phyloP scores from a whole-genome alignment of 2,888 invertebrate species.

The Prosopocoilus inquinatus region DNA sequence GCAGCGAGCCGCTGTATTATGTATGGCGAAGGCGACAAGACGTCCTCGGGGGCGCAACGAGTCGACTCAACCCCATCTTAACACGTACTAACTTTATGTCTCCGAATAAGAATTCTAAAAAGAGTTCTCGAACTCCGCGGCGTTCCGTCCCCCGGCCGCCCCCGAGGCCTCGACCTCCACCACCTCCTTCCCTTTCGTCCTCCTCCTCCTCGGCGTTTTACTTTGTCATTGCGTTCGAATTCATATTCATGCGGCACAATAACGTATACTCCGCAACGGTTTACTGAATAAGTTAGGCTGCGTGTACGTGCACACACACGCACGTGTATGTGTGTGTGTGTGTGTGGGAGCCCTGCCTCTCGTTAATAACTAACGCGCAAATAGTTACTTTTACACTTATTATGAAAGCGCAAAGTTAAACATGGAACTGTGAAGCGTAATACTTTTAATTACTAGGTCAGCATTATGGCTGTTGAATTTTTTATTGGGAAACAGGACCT shows the following conservation, averaged over 20 bases:
- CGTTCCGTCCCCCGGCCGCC: neutral
- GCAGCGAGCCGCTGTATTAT: constrained; percentile 37
- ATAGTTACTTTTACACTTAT: too few relatives aligned
- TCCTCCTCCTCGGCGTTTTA: constrained; percentile 16
- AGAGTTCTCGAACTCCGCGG: constrained; percentile 20
- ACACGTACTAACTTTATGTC: constrained; percentile 34
- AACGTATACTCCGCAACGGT: constrained; percentile 1
- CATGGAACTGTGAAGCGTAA: too few relatives aligned
- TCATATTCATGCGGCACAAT: constrained; percentile 19
- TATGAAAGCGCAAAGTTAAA: too few relatives aligned
- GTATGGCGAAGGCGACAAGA: constrained; percentile 40
- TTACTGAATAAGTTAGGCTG: too few relatives aligned
- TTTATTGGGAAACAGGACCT: too few relatives aligned
- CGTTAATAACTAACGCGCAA: too few relatives aligned
- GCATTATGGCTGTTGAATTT: too few relatives aligned
- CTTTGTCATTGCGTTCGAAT: constrained; percentile 20
- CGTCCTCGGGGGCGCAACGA: constrained; percentile 32
- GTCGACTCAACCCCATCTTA: constrained; percentile 24
- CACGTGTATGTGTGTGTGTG: too few relatives aligned
- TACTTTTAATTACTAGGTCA: too few relatives aligned
- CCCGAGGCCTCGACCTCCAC: neutral
- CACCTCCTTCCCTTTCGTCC: neutral
- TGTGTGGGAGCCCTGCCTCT: too few relatives aligned
- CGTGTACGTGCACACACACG: too few relatives aligned
- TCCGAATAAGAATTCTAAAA: constrained; percentile 23